These are phyloP conservation scores for Tipula confusa DNA, from an alignment of 2,888 invertebrate species.

Conservation along the genomic window DNA sequence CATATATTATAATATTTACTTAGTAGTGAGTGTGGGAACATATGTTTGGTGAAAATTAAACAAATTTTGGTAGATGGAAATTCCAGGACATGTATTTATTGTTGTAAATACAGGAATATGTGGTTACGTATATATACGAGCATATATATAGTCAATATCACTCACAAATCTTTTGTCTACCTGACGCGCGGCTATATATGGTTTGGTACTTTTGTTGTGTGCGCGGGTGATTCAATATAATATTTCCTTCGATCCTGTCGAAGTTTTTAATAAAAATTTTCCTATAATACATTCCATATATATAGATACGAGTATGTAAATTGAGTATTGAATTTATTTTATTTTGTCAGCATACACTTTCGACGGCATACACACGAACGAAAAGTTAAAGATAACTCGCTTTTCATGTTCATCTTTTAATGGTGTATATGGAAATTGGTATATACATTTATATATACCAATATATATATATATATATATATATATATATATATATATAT, in stretches of 20 bases:
- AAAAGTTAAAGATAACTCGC: not conserved
- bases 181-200: not conserved
- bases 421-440: not conserved
- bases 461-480: too few species aligned
- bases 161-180: constrained; percentile 5
- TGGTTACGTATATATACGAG: not conserved
- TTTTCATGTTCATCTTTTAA: not conserved
- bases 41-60: not conserved
- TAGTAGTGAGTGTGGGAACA: not conserved
- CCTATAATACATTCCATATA: not conserved
- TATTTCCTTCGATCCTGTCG: not conserved
- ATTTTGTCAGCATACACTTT: not conserved
- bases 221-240: not conserved
- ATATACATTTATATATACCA: too few species aligned
- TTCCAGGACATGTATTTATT: not conserved
- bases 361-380: not conserved
- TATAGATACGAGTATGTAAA: too few species aligned
- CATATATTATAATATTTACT: too few species aligned
- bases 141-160: not conserved
- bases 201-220: not conserved
- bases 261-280: not conserved
- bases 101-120: not conserved
- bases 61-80: not conserved
- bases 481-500: too few species aligned
- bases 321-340: not conserved